These are phyloP conservation scores for Onychorhynchus coronatus DNA, from an alignment of 2,113 vertebrate genomes.

Conservation along the genomic window DNA sequence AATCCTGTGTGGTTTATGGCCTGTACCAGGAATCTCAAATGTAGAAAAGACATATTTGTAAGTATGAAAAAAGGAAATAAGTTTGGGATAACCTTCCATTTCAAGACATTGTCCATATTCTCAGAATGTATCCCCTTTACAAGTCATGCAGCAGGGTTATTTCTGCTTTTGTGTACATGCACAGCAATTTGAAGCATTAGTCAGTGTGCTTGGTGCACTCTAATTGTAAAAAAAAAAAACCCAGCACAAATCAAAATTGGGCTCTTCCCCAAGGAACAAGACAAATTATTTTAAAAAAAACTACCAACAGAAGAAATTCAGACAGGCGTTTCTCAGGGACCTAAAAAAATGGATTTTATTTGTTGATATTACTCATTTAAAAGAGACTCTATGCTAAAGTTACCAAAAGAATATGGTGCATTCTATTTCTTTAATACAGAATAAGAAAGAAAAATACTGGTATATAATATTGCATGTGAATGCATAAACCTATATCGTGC, in stretches of 20 bases:
- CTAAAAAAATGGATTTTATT: not conserved
- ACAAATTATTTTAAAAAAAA: not conserved
- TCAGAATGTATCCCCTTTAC: not conserved
- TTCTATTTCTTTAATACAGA: not conserved
- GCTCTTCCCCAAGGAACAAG: not conserved
- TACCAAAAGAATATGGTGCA: not conserved
- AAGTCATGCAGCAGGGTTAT: not conserved
- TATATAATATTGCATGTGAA: not conserved
- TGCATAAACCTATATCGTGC: not conserved
- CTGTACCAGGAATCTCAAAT: not conserved
- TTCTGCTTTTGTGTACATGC: not conserved
- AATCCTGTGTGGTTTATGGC: not conserved
- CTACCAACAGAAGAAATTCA: not conserved
- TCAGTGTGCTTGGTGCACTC: not conserved
- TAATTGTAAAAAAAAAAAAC: not conserved
- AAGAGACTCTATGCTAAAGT: not conserved
- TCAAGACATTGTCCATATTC: not conserved
- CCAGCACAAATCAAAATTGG: not conserved
- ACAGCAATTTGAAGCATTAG: not conserved
- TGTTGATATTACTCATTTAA: not conserved
- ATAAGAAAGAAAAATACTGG: not conserved
- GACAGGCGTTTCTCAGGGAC: not conserved
- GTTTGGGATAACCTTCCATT: not conserved
- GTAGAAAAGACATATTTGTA: not conserved
- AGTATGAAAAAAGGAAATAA: not conserved